Conservation (phyloP, 2,888 invertebrate genomes). For the Andrena fulva region DNA sequence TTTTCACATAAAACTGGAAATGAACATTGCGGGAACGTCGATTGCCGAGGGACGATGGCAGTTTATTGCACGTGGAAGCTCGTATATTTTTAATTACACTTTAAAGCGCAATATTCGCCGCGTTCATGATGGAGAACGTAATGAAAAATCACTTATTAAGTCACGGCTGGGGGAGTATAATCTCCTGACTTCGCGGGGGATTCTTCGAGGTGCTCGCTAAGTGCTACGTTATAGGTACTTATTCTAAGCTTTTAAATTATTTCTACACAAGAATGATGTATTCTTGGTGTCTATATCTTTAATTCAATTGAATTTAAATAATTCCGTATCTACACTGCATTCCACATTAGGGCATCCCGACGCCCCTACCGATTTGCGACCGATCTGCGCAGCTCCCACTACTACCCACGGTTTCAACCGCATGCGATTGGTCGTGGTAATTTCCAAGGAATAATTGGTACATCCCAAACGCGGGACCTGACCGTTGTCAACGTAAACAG, state of each 20-base stretch:
- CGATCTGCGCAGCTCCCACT: too few species aligned
- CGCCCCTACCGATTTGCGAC: too few species aligned
- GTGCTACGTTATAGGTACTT: neutral
- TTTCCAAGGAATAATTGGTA: too few species aligned
- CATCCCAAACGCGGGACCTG: too few species aligned
- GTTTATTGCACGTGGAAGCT: constrained; percentile 13
- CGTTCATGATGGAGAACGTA: neutral
- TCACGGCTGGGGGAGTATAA: neutral
- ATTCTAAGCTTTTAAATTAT: neutral
- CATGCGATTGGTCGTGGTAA: too few species aligned
- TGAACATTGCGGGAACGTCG: neutral
- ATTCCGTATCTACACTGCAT: neutral
- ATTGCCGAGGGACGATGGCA: neutral
- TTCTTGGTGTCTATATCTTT: neutral
- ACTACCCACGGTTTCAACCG: too few species aligned
- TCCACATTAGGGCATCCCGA: too few species aligned
- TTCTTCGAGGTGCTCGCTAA: neutral
- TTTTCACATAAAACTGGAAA: neutral
- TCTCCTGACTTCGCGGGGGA: neutral
- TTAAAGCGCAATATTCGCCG: constrained; percentile 15
- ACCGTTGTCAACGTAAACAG: too few species aligned
- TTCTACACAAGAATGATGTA: neutral
- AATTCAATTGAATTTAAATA: too few species aligned
- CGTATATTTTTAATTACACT: constrained; percentile 49
- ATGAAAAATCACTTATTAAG: constrained; percentile 29